phyloP scores from a whole-genome alignment of 2,888 invertebrate species.

The Sisyra nigra region DNA sequence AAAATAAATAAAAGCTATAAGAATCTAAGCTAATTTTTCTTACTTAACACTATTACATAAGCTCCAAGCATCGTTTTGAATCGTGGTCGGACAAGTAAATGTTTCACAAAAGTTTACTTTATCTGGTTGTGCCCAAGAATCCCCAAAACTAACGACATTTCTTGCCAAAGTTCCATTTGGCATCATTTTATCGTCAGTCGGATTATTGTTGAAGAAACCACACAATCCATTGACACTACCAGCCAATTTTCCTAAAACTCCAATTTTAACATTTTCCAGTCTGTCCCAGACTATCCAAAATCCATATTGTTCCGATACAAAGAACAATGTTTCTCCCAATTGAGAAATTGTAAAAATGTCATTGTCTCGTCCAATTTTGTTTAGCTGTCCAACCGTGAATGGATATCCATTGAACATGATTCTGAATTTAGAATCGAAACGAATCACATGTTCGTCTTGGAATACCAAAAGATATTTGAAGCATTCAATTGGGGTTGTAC shows the following conservation, averaged over 20 bases:
- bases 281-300: conserved; percentile 58
- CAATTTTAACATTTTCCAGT: conserved; percentile 52
- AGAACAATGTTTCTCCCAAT: conserved; percentile 50
- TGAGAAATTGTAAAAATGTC: conserved; percentile 48
- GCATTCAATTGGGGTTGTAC: conserved; percentile 40
- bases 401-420: conserved; percentile 52
- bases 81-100: conserved; percentile 39
- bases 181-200: conserved; percentile 49
- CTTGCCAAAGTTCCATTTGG: conserved; percentile 47
- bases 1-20: conserved; percentile 1
- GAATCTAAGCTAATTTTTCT: conserved; percentile 15
- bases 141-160: conserved; percentile 54
- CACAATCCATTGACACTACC: conserved; percentile 63
- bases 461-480: conserved; percentile 43
- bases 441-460: conserved; percentile 38
- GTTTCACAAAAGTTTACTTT: conserved; percentile 37
- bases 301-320: conserved; percentile 51
- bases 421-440: conserved; percentile 44
- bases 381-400: conserved; percentile 39
- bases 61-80: conserved; percentile 46
- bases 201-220: conserved; percentile 53
- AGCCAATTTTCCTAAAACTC: conserved; percentile 43
- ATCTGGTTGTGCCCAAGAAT: conserved; percentile 52
- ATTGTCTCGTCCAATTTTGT: conserved; percentile 40
- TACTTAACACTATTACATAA: conserved; percentile 52